Conservation (phyloP, 2,113 vertebrate genomes). For the Scytalopus superciliaris region DNA sequence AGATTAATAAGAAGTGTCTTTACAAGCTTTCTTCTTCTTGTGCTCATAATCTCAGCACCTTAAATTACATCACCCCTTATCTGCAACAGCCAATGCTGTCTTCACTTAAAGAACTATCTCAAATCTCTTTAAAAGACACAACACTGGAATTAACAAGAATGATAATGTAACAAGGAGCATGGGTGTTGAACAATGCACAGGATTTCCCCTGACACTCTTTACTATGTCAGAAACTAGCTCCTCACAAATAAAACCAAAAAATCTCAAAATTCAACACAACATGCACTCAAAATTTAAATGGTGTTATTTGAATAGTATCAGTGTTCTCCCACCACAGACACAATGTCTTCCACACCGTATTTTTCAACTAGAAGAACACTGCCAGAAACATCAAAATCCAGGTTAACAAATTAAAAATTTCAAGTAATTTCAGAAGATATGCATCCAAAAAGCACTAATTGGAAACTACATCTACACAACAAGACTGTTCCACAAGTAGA, state of each 20-base stretch:
- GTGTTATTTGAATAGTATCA: neutral
- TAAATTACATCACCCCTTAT: neutral
- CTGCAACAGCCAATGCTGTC: neutral
- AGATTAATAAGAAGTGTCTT: neutral
- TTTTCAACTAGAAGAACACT: neutral
- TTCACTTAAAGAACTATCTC: neutral
- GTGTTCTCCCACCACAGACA: neutral
- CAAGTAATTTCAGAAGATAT: neutral
- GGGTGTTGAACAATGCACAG: rapidly evolving
- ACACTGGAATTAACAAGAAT: neutral
- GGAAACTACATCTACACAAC: neutral
- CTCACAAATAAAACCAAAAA: neutral
- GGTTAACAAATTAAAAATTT: neutral
- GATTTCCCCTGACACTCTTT: neutral
- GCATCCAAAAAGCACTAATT: neutral
- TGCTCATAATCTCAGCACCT: neutral
- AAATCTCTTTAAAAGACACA: neutral
- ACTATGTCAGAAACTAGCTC: neutral
- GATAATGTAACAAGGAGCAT: neutral
- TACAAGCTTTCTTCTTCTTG: neutral
- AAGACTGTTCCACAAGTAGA: neutral
- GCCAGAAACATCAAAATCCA: neutral
- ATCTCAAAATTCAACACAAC: neutral
- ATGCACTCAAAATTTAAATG: neutral
- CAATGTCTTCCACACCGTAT: neutral